These are phyloP conservation scores for Cephalopholis sonnerati DNA, from an alignment of 2,113 vertebrate species.

Conservation along the genomic window DNA sequence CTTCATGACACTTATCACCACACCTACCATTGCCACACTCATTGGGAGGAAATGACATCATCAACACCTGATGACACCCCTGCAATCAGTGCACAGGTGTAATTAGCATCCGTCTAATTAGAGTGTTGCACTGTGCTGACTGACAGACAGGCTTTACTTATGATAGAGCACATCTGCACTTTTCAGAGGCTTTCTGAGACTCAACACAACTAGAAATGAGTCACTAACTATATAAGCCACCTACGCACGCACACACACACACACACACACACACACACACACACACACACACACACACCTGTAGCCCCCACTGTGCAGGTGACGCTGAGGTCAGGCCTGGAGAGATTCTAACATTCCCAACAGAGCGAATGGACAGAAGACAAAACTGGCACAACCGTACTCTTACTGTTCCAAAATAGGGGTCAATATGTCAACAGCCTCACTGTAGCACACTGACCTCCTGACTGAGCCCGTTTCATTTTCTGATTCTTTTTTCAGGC, in stretches of 20 bases:
- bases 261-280: neutral
- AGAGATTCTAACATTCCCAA: neutral
- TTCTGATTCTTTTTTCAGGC: too few species aligned
- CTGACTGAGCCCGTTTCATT: neutral
- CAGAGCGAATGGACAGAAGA: neutral
- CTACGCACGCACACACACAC: neutral
- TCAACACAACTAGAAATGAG: neutral
- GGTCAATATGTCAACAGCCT: constrained; percentile 34
- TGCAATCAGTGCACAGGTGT: constrained; percentile 18
- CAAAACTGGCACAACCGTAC: neutral
- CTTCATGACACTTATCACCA: too few species aligned
- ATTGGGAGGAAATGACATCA: constrained; percentile 1
- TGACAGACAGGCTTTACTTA: too few species aligned
- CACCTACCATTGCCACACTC: too few species aligned
- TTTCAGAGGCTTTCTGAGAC: neutral
- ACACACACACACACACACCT: neutral
- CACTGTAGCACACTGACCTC: constrained; percentile 19
- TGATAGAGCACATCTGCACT: neutral
- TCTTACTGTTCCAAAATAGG: neutral
- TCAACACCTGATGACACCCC: neutral
- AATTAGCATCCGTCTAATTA: constrained; percentile 2
- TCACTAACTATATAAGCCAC: constrained; percentile 17
- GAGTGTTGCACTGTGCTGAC: neutral
- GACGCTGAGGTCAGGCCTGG: constrained; percentile 28
- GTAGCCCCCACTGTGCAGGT: constrained; percentile 13